phyloP scores from a whole-genome alignment of 2,113 vertebrate genomes.

The Mustelus asterias region DNA sequence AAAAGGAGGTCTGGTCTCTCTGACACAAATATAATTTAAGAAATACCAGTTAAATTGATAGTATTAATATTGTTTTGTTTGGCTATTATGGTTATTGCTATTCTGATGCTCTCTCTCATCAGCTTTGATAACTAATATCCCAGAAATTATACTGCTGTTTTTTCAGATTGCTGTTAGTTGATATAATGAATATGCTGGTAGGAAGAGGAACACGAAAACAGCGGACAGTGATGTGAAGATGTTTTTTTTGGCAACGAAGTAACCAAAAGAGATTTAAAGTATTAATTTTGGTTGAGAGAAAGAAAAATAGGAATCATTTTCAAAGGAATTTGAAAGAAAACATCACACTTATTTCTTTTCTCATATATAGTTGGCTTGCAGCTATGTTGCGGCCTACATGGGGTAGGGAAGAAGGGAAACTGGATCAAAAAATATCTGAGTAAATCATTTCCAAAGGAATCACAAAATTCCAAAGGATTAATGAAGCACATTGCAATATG shows the following conservation, averaged over 20 bases:
- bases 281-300: not conserved
- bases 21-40: not conserved
- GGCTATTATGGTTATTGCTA: not conserved
- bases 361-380: not conserved
- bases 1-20: not conserved
- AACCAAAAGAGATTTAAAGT: not conserved
- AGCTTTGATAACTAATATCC: not conserved
- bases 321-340: not conserved
- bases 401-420: slow-evolving; percentile 40
- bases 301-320: not conserved
- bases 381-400: slow-evolving; percentile 39
- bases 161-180: slow-evolving; percentile 45
- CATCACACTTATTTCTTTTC: not conserved
- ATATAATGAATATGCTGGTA: slow-evolving; percentile 26
- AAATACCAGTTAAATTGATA: not conserved
- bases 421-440: slow-evolving; percentile 35
- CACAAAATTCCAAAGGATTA: not conserved
- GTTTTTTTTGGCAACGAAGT: slow-evolving; percentile 1
- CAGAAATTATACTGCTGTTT: not conserved
- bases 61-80: not conserved
- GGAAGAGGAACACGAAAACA: slow-evolving; percentile 27
- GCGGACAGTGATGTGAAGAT: not conserved
- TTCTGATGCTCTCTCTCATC: not conserved
- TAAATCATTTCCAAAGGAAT: slow-evolving; percentile 40
- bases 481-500: not conserved